phyloP scores from a whole-genome alignment of 1,140 invertebrate species.

The Muscidifurax raptorellus region DNA sequence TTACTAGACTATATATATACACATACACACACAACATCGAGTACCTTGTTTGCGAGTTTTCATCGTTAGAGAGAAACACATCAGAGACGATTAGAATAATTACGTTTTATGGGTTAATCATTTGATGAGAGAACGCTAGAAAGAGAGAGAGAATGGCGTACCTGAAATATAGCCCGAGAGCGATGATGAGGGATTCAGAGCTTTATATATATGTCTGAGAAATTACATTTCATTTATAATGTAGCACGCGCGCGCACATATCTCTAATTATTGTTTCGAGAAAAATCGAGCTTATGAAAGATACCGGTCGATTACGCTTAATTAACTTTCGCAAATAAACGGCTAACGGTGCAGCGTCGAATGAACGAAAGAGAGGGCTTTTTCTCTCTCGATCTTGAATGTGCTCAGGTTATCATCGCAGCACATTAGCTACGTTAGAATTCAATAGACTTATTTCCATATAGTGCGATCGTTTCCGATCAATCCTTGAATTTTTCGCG shows the following conservation, averaged over 20 bases:
- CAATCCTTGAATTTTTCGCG: neutral
- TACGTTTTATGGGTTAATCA: slow-evolving; percentile 25
- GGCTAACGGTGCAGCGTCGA: neutral
- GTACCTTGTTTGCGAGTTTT: neutral
- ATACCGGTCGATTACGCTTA: slow-evolving; percentile 20
- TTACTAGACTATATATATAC: neutral
- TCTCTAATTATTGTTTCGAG: slow-evolving; percentile 22
- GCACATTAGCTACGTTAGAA: neutral
- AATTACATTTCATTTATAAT: slow-evolving; percentile 8
- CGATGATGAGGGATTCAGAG: neutral
- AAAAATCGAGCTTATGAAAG: slow-evolving; percentile 20
- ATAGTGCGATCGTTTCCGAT: neutral
- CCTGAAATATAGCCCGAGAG: neutral
- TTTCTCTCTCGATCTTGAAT: neutral
- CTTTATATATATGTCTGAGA: neutral
- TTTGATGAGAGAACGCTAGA: neutral
- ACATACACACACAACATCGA: neutral
- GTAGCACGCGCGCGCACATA: neutral
- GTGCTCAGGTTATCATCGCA: too few relatives aligned
- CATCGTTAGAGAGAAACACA: neutral
- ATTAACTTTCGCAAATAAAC: slow-evolving; percentile 30
- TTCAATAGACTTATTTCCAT: slow-evolving; percentile 34
- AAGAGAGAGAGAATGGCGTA: neutral
- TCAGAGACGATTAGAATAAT: neutral
- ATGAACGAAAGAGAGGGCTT: neutral